A percentile compares a stretch with the other conserved stretches of the same genome.
Evolutionary conservation across 2,888 invertebrate species (phyloP).

Genomic region (Pterostichus madidus): DNA sequence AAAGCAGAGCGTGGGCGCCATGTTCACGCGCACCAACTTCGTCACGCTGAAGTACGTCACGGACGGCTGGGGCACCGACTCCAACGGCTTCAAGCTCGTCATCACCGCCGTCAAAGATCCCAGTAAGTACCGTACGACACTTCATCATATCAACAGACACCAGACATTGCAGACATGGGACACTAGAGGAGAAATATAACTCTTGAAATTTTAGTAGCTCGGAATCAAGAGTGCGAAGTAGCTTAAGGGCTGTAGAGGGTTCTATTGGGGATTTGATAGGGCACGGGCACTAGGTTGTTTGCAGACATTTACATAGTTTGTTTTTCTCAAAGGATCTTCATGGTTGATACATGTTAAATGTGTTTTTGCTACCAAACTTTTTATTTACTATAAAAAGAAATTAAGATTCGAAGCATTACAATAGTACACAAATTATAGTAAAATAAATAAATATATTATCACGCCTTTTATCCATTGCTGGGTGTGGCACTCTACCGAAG

Average conservation of each 20-base stretch:
- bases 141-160: constrained; percentile 1
- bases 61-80: constrained; percentile 94
- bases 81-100: constrained; percentile 94
- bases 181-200: not conserved
- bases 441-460: no score
- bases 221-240: not conserved
- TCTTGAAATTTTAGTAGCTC: no score
- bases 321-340: no score
- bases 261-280: not conserved
- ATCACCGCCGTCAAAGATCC: constrained; percentile 97
- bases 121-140: constrained; percentile 82
- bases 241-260: not conserved
- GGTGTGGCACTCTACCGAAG: no score
- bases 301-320: no score
- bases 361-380: no score
- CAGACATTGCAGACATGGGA: not conserved
- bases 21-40: constrained; percentile 95
- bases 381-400: no score
- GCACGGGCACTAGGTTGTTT: not conserved
- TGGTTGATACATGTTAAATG: no score
- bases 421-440: no score
- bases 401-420: no score
- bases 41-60: constrained; percentile 96
- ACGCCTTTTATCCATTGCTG: no score
- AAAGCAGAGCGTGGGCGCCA: constrained; percentile 91